These are phyloP conservation scores for Marasmarcha lunaedactyla DNA, from an alignment of 2,888 invertebrate species.

Conservation along the genomic window DNA sequence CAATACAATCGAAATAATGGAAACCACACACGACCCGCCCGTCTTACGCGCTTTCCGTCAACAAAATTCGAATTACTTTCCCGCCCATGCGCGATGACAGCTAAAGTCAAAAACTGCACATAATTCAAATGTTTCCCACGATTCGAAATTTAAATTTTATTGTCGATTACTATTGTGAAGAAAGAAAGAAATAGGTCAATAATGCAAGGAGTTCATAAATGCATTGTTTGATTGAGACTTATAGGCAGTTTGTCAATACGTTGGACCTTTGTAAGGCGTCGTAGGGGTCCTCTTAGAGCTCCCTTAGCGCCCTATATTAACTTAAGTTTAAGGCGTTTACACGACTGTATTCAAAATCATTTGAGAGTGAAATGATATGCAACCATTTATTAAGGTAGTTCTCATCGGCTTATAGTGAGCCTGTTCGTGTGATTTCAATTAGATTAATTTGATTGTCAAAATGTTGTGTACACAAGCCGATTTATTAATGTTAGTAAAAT, in stretches of 20 bases:
- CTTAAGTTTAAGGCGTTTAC: neutral
- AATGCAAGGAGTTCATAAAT: constrained; percentile 43
- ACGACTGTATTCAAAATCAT: constrained; percentile 22
- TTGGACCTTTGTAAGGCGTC: constrained; percentile 28
- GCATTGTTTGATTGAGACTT: constrained; percentile 60
- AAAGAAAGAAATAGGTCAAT: constrained; percentile 66
- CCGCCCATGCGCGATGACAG: constrained; percentile 48
- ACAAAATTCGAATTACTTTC: constrained; percentile 13
- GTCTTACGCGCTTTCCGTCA: constrained; percentile 8
- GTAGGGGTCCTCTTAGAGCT: constrained; percentile 38
- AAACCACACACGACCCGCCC: constrained; percentile 32
- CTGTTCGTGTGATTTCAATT: constrained; percentile 1
- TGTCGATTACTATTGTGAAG: constrained; percentile 52
- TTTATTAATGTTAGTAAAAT: too few relatives aligned
- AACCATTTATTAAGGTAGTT: constrained; percentile 54
- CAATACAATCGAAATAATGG: constrained; percentile 15
- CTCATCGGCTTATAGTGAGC: constrained; percentile 30
- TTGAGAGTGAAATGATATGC: constrained; percentile 65
- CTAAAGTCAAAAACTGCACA: constrained; percentile 31
- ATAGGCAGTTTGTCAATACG: constrained; percentile 67
- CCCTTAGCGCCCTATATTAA: constrained; percentile 17
- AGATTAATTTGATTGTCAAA: constrained; percentile 2
- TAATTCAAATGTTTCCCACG: constrained; percentile 63
- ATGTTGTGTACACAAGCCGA: too few relatives aligned
- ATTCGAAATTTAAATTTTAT: constrained; percentile 52